Conservation (phyloP, 2,797 vertebrate species). For the Bradypodion ventrale region DNA sequence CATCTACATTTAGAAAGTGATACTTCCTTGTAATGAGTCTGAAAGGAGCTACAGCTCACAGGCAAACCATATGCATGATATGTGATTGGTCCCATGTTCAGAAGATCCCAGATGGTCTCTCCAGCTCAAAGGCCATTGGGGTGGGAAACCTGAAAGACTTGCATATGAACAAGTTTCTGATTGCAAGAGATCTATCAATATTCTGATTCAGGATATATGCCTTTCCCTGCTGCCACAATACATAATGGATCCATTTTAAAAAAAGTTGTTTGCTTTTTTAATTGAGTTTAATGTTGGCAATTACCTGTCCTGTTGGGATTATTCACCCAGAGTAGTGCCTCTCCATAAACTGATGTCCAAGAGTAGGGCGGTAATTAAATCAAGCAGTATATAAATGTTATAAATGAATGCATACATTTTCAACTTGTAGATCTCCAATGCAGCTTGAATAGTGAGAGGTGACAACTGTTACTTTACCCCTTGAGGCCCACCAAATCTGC, state of each 20-base stretch:
- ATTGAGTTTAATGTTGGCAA: no score
- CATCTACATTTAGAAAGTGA: not conserved
- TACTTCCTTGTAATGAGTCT: not conserved
- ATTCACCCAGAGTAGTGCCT: no score
- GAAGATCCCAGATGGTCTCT: not conserved
- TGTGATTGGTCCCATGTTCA: not conserved
- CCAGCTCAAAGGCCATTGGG: not conserved
- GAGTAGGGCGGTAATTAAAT: no score
- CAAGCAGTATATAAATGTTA: no score
- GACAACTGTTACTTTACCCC: no score
- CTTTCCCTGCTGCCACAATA: not conserved
- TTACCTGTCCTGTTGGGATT: no score
- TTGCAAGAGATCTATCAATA: not conserved
- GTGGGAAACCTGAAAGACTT: not conserved
- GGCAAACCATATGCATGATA: not conserved
- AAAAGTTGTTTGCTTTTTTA: no score
- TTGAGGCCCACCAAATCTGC: no score
- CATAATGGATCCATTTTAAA: not conserved
- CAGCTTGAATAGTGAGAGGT: no score
- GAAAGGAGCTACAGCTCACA: not conserved
- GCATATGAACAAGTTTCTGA: not conserved
- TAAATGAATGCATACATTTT: no score
- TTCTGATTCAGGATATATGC: not conserved
- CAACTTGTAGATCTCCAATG: no score
- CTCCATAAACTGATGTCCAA: no score